Evolutionary conservation across 2,888 invertebrate genomes (phyloP), one percentile per base, ranked within the genome.

Genomic region (Keiferia lycopersicella): DNA sequence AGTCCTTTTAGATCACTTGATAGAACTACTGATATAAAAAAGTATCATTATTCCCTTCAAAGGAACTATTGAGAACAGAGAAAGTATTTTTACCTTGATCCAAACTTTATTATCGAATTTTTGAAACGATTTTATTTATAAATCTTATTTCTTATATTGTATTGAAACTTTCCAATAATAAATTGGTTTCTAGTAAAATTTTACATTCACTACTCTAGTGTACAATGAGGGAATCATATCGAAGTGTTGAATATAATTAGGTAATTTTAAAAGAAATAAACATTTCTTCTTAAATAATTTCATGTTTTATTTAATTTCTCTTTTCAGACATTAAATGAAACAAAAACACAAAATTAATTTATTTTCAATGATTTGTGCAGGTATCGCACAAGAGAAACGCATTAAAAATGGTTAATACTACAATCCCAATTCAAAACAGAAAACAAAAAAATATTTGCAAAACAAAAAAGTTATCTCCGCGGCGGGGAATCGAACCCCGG

Each of bases 401-500:
- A n/a, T n/a, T n/a, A n/a, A n/a, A n/a, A n/a, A n/a, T n/a, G n/a
- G n/a, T n/a, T n/a, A n/a, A n/a, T n/a, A n/a, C n/a, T n/a, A n/a
- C n/a, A n/a, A n/a, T n/a, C n/a, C n/a, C n/a, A n/a, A n/a, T n/a
- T n/a, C n/a, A n/a, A n/a, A n/a, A n/a, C n/a, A n/a, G 8, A 34
- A 4, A 34, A 10, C 34, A 8, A 34, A 34, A 34, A 34, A 34
- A 8, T 7, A 8, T 34, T 8, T 34, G 1, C 8, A 34, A 8
- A 1, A 10, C 34, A 1, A 34, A 34, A 34, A 34, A 34, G 10
- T 34, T 8, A 8, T 68, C 84, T 85, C 87, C 83, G 86, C 91
- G 89, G 90, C 92, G 89, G 92, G 91, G 92, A 92, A 91, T 92
- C 91, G 92, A 92, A 92, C 92, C 91, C 91, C 89, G 91, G 92